Evolutionary conservation across 2,113 vertebrate genomes (phyloP).

Genomic region (Callopanchax toddi): DNA sequence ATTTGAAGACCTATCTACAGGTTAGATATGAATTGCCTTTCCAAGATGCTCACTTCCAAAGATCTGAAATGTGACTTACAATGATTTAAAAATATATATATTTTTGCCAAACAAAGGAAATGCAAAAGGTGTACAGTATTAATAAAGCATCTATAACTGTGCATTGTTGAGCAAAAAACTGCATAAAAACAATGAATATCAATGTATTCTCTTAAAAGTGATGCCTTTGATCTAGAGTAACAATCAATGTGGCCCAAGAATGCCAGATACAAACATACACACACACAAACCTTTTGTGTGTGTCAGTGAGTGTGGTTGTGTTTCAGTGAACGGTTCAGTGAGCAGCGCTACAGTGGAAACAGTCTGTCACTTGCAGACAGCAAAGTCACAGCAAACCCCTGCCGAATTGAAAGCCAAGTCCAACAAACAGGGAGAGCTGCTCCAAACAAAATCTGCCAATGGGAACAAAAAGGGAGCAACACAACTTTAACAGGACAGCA

Average conservation of each 20-base stretch:
- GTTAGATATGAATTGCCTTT: too few species aligned
- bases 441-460: slow-evolving; percentile 22
- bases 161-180: too few species aligned
- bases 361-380: slow-evolving; percentile 48
- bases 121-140: too few species aligned
- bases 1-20: too few species aligned
- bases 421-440: slow-evolving; percentile 28
- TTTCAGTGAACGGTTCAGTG: slow-evolving; percentile 41
- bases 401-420: slow-evolving; percentile 47
- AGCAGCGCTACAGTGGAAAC: slow-evolving; percentile 42
- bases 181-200: too few species aligned
- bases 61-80: too few species aligned
- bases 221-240: background rate
- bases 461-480: slow-evolving; percentile 40
- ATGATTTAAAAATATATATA: too few species aligned
- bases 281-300: slow-evolving; percentile 27
- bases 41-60: too few species aligned
- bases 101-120: too few species aligned
- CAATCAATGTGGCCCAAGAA: background rate
- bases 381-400: slow-evolving; percentile 48
- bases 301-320: slow-evolving; percentile 42
- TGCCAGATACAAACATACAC: background rate
- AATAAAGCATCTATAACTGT: too few species aligned
- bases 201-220: too few species aligned
- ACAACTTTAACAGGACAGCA: slow-evolving; percentile 31